Evolutionary conservation across 2,113 vertebrate species (phyloP), one percentile per base, ranked within the genome.

Genomic region (Panthera leo): DNA sequence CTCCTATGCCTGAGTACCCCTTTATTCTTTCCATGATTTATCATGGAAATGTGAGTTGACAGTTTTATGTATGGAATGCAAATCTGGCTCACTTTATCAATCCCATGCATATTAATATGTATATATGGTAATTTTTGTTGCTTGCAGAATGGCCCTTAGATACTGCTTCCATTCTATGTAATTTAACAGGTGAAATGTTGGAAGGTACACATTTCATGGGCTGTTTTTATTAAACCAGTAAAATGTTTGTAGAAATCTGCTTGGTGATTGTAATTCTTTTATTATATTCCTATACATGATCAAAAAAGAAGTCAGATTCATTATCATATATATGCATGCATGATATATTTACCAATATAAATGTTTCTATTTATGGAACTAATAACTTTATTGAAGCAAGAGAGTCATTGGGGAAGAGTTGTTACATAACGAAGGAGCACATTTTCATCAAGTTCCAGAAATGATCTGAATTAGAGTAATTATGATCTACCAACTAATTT

Each of bases 51-150:
- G 67, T 93, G 67, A 92, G 95, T 58, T 97, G 97, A 97, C 95
- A 94, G 91, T 96, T 98, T 97, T 97, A 97, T 97, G 96, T 98
- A 89, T 89, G 63, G 94, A 85, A 97, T 97, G 97, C 80, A 97
- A 98, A 97, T 97, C 31, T 79, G 82, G 67, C 67, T 95, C 92
- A 90, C 51, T 96, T 95, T 98, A 95, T 97, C 90, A 96, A 80
- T 85, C 61, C 85, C 76, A 89, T 97, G 85, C 76, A 93, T 98
- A 96, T 95, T 97, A 97, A 98, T 96, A 92, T 98, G 34, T 86
- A 94, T 87, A 25, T 85, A 84, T 97, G 94, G 71, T 94, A 97
- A 96, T 97, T 98, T 95, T 63, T 96, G 92, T 96, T 97, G 88
- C 92, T 89, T 91, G 53, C 87, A 45, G 94, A 94, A 93, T 97